phyloP scores from a whole-genome alignment of 2,888 invertebrate genomes.

The Pyrgus malvae region DNA sequence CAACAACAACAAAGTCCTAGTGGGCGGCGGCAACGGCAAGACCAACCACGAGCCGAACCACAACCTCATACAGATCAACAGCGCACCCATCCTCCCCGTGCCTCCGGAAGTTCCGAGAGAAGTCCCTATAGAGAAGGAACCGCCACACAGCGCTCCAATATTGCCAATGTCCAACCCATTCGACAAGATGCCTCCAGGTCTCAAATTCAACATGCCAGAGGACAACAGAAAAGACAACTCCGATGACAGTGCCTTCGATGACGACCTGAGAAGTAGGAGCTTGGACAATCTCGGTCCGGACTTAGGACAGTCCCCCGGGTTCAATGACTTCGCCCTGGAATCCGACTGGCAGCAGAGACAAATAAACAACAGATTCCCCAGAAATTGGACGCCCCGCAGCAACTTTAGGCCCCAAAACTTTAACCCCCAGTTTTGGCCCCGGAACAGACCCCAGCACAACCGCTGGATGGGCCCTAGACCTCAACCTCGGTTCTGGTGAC shows the following conservation, averaged over 20 bases:
- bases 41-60: constrained; percentile 47
- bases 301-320: constrained; percentile 41
- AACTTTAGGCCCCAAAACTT: constrained; percentile 49
- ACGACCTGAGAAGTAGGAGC: constrained; percentile 50
- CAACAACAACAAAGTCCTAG: constrained; percentile 74
- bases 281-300: constrained; percentile 36
- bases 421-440: constrained; percentile 54
- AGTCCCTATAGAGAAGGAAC: constrained; percentile 45
- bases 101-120: neutral
- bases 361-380: constrained; percentile 59
- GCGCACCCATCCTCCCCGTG: constrained; percentile 21
- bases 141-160: constrained; percentile 48
- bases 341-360: constrained; percentile 39
- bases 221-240: constrained; percentile 39
- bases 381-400: constrained; percentile 67
- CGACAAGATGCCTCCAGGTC: constrained; percentile 60
- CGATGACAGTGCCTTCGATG: constrained; percentile 50
- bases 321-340: constrained; percentile 50
- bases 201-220: constrained; percentile 39
- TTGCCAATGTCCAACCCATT: constrained; percentile 58
- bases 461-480: constrained; percentile 68
- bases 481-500: constrained; percentile 75
- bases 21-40: constrained; percentile 62
- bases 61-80: constrained; percentile 54
- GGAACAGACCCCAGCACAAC: constrained; percentile 60